Evolutionary conservation across 2,113 vertebrate species (phyloP), one percentile per base, ranked within the genome.

Genomic region (Halichoeres trimaculatus): DNA sequence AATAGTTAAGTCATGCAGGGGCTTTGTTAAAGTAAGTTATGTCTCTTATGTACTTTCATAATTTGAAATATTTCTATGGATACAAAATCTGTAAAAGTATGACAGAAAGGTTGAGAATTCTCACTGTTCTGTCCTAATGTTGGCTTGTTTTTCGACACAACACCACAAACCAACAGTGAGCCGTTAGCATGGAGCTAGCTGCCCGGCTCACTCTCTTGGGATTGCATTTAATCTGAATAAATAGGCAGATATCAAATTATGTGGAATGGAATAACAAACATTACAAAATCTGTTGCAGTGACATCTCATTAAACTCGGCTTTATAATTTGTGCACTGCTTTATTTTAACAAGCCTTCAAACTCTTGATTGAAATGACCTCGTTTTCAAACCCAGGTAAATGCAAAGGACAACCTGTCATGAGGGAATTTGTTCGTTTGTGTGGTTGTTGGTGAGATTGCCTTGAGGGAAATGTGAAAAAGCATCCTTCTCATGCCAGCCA

Each of bases 391-490:
- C 43, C 43, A 45, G 12, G 52, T 23, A 17, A 60, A 47, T 71
- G 1, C 54, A 41, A 59, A 59, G 23, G 38, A 58, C 19, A 70
- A 17, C 43, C 43, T 45, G 43, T 62, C 66, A 40, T 56, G 34
- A 20, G 22, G 58, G 47, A 53, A 35, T 62, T 75, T 55, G 24
- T 74, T 36, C 47, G 17, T 43, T 48, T 60, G 17, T 59, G 45
- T 67, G n/a, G 13, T 52, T 65, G 58, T 53, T 26, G 12, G 19
- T 34, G 19, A 52, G 35, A 61, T 35, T 71, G 64, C 64, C 59
- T 40, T 72, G 19, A 70, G 40, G n/a, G 26, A 61, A 69, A 65
- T 58, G 13, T 50, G 8, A 70, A 70, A 53, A 57, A 84, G 14
- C 14, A 54, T n/a, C 6, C 26, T 34, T n/a, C 5, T 22, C 23